Evolutionary conservation across 2,113 vertebrate genomes (phyloP).

Genomic region (Rhegmatorhina hoffmannsi): DNA sequence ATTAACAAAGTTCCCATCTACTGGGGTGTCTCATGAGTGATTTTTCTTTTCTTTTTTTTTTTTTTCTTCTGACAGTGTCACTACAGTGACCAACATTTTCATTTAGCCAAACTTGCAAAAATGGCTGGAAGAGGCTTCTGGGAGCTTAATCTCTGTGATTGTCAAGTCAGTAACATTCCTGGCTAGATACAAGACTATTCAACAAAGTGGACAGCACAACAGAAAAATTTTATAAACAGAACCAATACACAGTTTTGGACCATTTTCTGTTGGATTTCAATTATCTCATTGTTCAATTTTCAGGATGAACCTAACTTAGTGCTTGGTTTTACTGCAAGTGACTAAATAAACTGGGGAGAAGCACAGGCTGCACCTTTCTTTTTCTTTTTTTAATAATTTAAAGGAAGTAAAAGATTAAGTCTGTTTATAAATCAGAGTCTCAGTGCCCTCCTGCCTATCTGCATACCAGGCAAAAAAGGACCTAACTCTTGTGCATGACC

Average conservation of each 20-base stretch:
- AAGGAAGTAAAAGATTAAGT: neutral
- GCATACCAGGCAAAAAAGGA: conserved; percentile 22
- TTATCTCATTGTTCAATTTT: neutral
- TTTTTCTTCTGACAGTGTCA: neutral
- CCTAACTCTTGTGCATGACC: neutral
- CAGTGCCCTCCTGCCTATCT: neutral
- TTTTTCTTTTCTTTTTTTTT: neutral
- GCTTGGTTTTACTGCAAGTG: neutral
- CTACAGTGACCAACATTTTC: neutral
- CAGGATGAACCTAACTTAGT: neutral
- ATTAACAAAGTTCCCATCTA: conserved; percentile 5
- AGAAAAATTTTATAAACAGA: neutral
- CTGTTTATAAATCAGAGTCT: neutral
- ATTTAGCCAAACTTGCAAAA: neutral
- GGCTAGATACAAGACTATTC: neutral
- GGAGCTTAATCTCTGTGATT: neutral
- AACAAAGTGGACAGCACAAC: neutral
- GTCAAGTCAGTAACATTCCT: neutral
- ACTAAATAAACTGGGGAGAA: neutral
- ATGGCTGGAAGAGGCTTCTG: neutral
- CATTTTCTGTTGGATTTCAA: neutral
- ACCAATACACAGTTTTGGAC: neutral
- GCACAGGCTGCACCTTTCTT: rapidly evolving
- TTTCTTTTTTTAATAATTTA: neutral
- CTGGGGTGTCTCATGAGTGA: neutral